These are phyloP conservation scores for Sturnus vulgaris DNA, from an alignment of 2,113 vertebrate genomes.

Conservation along the genomic window DNA sequence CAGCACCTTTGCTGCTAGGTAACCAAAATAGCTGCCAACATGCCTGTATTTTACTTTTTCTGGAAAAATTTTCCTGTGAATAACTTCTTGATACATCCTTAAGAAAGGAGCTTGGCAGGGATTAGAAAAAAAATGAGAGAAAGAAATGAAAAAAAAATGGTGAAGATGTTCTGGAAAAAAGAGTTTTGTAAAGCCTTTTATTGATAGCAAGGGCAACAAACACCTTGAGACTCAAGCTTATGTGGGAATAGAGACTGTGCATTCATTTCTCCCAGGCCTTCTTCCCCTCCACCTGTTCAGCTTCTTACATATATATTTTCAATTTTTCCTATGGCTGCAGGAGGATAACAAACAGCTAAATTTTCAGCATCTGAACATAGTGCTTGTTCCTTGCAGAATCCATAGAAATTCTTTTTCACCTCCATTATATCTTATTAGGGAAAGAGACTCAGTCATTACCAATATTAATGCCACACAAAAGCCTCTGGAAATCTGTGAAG, in stretches of 20 bases:
- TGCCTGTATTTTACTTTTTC: not conserved
- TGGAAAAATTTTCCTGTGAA: not conserved
- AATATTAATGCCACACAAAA: not conserved
- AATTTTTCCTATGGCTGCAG: not conserved
- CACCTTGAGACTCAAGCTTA: not conserved
- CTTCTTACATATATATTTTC: not conserved
- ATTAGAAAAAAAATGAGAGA: not conserved
- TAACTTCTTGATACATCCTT: not conserved
- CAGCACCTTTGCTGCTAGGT: not conserved
- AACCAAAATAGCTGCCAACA: not conserved
- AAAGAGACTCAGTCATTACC: not conserved
- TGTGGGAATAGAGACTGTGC: not conserved
- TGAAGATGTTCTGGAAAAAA: not conserved
- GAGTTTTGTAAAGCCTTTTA: not conserved
- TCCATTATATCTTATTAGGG: not conserved
- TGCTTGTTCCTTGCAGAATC: not conserved
- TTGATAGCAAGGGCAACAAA: not conserved
- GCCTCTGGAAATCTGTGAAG: not conserved
- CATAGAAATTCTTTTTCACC: not conserved
- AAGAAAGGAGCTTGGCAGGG: not conserved
- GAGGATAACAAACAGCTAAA: not conserved
- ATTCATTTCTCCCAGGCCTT: not conserved
- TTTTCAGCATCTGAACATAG: not conserved
- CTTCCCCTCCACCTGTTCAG: not conserved
- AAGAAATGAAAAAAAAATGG: not conserved